Base-by-base conservation (phyloP, 2,797 vertebrate species). In the Leptodactylus fallax region DNA sequence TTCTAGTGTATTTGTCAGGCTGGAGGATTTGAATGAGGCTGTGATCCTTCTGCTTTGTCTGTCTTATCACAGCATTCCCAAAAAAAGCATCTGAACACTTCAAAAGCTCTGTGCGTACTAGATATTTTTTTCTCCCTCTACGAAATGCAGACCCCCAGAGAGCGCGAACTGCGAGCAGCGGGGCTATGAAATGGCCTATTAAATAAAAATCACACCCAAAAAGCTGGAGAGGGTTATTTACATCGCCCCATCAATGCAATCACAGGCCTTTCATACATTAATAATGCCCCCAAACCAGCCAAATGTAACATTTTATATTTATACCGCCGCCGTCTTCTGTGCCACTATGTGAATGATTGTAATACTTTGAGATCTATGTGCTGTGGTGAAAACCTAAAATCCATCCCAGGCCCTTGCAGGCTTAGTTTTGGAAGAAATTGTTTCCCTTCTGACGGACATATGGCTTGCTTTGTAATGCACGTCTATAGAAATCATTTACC, bases 1-100 rank as follows among this genome's bases (percentile, higher is more conserved):
- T 84, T 36, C 82, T 45, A 23, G 67, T 49, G 45, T 74, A 84
- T 74, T 85, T 76, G 71, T 85, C 36, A 85, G 45, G 56, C 83
- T 45, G 71, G 27, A 61, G 69, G 8, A 61, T 76, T 47, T 47
- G 55, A 85, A n/a, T 76, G 83, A 45, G 55, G 17, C 53, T 69
- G 83, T 76, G 83, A 85, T 74, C 51, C 69, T 63, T 56, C 49
- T 13, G 49, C 82, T 74, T 74, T 55, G 76, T 85, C 23, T 65
- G 23, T 79, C 49, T 79, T 85, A 85, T 85, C 84, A 53, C 6
- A 23, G 6, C 58, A 19, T 16, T 55, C 61, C 74, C 47, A 56
- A 78, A 85, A 78, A 85, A 36, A 61, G 45, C 60, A 67, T 36
- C 51, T 79, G n/a, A 55, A 69, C 58, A 36, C 58, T 85, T 78